Evolutionary conservation across 2,113 vertebrate genomes (phyloP).

Genomic region (Sorex fumeus): DNA sequence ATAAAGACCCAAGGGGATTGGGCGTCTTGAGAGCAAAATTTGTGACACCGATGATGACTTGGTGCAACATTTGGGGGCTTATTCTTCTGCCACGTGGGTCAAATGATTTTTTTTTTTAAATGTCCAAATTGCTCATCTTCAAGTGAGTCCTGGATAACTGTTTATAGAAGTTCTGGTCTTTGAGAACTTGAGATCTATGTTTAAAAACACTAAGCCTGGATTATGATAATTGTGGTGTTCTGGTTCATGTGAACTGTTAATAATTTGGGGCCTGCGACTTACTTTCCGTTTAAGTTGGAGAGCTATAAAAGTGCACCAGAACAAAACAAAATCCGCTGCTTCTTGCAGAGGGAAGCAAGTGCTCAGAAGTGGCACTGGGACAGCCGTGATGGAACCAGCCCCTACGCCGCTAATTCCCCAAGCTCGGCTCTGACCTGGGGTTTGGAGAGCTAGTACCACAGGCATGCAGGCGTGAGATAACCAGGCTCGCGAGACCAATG

Average conservation of each 20-base stretch:
- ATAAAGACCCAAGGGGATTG: constrained; percentile 7
- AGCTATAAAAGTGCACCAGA: constrained; percentile 6
- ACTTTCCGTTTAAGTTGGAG: constrained; percentile 36
- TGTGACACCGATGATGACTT: neutral
- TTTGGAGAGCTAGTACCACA: neutral
- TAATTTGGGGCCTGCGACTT: constrained; percentile 48
- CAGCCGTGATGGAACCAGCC: no score
- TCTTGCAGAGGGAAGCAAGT: neutral
- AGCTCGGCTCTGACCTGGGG: neutral
- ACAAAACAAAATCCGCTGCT: neutral
- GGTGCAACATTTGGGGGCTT: neutral
- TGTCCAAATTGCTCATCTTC: neutral
- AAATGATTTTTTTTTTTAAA: constrained; percentile 23
- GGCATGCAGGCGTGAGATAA: neutral
- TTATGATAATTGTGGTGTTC: constrained; percentile 30
- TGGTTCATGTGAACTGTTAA: constrained; percentile 47
- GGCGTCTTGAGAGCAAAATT: neutral
- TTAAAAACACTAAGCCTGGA: constrained; percentile 20
- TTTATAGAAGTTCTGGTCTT: constrained; percentile 47
- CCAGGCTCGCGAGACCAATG: neutral
- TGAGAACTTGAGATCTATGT: constrained; percentile 55
- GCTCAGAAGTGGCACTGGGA: neutral
- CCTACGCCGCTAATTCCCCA: constrained; percentile 17
- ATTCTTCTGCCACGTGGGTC: constrained; percentile 13
- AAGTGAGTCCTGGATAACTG: neutral